Percentiles rank a stretch among this genome's conserved stretches.
Evolutionary conservation across 2,797 vertebrate genomes (phyloP).

Genomic region (Mormyrops boulengeri): DNA sequence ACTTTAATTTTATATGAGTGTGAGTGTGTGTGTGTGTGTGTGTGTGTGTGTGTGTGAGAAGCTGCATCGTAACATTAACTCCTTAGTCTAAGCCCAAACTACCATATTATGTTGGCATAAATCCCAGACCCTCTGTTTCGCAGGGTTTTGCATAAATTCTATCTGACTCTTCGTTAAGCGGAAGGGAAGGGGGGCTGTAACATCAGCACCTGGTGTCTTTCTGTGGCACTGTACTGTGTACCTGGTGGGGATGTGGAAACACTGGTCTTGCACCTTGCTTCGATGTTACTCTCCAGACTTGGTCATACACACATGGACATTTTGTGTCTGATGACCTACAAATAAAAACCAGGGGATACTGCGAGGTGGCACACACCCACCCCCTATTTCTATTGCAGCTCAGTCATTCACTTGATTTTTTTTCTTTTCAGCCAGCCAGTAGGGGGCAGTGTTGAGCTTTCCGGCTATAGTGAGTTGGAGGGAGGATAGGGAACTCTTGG

Average conservation of each 20-base stretch:
- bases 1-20: conserved; percentile 23
- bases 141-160: conserved; percentile 16
- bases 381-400: not conserved
- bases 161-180: no score
- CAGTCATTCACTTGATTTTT: not conserved
- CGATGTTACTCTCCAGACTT: not conserved
- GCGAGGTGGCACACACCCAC: not conserved
- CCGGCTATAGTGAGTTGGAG: not conserved
- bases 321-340: not conserved
- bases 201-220: not conserved
- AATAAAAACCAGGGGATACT: not conserved
- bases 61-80: conserved; percentile 36
- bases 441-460: not conserved
- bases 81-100: conserved; percentile 31
- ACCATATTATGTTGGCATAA: conserved; percentile 26
- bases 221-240: not conserved
- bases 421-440: not conserved
- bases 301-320: not conserved
- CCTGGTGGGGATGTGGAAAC: conserved; percentile 10
- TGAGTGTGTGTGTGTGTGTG: not conserved
- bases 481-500: not conserved
- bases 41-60: conserved; percentile 18
- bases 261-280: not conserved
- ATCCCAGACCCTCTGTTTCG: not conserved
- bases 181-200: not conserved